Conservation (phyloP, 2,888 invertebrate genomes). For the Conchocele bisecta region DNA sequence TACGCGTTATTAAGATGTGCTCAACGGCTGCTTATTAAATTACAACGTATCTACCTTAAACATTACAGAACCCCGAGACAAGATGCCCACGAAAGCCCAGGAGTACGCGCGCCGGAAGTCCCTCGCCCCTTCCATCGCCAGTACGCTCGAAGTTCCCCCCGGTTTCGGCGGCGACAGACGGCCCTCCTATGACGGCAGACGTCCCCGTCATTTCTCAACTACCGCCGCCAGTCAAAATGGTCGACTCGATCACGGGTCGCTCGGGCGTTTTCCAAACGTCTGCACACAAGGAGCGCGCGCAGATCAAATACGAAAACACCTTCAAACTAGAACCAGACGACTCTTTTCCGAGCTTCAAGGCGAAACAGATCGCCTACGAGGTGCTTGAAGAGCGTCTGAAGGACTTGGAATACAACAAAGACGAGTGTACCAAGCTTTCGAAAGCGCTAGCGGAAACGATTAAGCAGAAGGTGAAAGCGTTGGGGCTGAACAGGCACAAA, state of each 20-base stretch:
- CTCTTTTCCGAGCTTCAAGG: conserved; percentile 55
- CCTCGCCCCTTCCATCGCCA: too few species aligned
- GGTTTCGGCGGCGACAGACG: conserved; percentile 15
- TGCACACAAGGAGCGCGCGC: conserved; percentile 50
- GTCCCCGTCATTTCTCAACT: conserved; percentile 39
- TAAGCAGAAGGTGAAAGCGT: conserved; percentile 70
- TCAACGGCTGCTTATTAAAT: too few species aligned
- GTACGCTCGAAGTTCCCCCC: conserved; percentile 3
- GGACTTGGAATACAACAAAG: conserved; percentile 65
- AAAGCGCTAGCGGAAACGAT: conserved; percentile 67
- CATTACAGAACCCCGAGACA: too few species aligned
- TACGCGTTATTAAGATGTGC: too few species aligned
- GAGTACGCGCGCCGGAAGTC: too few species aligned
- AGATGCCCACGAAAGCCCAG: too few species aligned
- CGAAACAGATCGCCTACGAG: conserved; percentile 61
- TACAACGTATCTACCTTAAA: too few species aligned
- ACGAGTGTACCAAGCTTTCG: conserved; percentile 63
- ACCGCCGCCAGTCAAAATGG: conserved; percentile 55
- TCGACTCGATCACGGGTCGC: conserved; percentile 57
- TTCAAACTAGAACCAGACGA: conserved; percentile 71
- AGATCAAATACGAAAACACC: conserved; percentile 71
- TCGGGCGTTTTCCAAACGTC: conserved; percentile 63
- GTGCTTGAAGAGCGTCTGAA: conserved; percentile 62
- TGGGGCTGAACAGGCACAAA: conserved; percentile 71
- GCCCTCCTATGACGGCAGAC: conserved; percentile 36